phyloP scores from a whole-genome alignment of 1,140 invertebrate genomes.

The Tribolium madens region DNA sequence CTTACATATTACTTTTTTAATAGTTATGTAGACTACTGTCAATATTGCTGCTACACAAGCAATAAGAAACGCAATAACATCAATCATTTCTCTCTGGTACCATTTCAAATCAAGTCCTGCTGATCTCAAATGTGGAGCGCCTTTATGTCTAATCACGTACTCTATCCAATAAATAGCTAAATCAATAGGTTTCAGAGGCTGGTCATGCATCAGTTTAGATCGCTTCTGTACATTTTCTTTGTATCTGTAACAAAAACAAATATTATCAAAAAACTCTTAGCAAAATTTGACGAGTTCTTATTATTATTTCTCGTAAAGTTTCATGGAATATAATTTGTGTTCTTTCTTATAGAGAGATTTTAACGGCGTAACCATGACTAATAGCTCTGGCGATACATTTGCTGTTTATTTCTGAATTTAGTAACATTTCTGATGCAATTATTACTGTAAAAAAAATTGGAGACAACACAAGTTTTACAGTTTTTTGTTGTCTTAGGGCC shows the following conservation, averaged over 20 bases:
- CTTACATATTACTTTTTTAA: not conserved
- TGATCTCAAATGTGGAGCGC: slow-evolving; percentile 66
- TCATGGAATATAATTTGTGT: not conserved
- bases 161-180: slow-evolving; percentile 28
- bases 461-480: too few relatives aligned
- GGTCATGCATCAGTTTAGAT: slow-evolving; percentile 29
- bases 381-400: not conserved
- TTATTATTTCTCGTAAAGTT: not conserved
- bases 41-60: not conserved
- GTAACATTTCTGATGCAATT: too few relatives aligned
- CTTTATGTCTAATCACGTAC: slow-evolving; percentile 72
- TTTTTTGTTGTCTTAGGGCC: too few relatives aligned
- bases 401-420: too few relatives aligned
- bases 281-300: not conserved
- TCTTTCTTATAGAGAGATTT: not conserved
- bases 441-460: too few relatives aligned
- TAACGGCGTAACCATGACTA: not conserved
- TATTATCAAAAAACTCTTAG: not conserved
- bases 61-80: slow-evolving; percentile 59
- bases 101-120: slow-evolving; percentile 63
- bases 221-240: slow-evolving; percentile 20
- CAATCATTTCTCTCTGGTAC: slow-evolving; percentile 65
- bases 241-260: slow-evolving; percentile 38
- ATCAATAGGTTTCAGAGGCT: not conserved
- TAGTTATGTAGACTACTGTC: not conserved